A percentile compares a stretch with the other conserved stretches of the same genome.
Conservation (phyloP, 2,888 invertebrate genomes). For the Hermaeophaga mercurialis region DNA sequence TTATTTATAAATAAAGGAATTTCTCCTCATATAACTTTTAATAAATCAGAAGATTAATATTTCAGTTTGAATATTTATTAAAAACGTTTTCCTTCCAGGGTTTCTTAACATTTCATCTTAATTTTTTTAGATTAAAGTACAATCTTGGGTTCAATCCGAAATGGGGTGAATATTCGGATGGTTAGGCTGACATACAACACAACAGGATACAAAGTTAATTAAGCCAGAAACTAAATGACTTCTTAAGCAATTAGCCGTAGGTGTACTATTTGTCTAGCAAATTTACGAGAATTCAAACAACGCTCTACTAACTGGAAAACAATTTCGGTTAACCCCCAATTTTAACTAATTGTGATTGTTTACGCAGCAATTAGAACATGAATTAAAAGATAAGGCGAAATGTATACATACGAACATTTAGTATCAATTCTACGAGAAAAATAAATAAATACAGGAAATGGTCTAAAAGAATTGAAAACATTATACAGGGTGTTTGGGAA, state of each 20-base stretch:
- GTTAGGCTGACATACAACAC: slow-evolving; percentile 48
- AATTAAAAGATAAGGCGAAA: not conserved
- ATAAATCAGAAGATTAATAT: no score
- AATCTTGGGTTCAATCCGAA: no score
- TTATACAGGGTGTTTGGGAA: no score
- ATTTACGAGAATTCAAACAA: slow-evolving; percentile 25
- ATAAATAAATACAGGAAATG: no score
- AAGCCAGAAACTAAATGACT: slow-evolving; percentile 54
- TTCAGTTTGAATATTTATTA: no score
- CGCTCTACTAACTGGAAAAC: slow-evolving; percentile 22
- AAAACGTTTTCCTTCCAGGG: no score
- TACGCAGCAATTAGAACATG: slow-evolving; percentile 9
- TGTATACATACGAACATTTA: no score
- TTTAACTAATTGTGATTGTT: slow-evolving; percentile 18
- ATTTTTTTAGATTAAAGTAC: no score
- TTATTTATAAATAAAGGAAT: not conserved
- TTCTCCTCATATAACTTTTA: no score
- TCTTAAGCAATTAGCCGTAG: slow-evolving; percentile 55
- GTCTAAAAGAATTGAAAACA: no score
- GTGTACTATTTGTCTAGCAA: slow-evolving; percentile 51
- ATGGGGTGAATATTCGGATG: not conserved
- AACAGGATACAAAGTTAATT: slow-evolving; percentile 44
- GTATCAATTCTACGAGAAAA: no score
- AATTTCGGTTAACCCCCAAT: slow-evolving; percentile 24
- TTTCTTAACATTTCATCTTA: no score